phyloP scores from a whole-genome alignment of 2,113 vertebrate genomes.

The Oncorhynchus nerka region DNA sequence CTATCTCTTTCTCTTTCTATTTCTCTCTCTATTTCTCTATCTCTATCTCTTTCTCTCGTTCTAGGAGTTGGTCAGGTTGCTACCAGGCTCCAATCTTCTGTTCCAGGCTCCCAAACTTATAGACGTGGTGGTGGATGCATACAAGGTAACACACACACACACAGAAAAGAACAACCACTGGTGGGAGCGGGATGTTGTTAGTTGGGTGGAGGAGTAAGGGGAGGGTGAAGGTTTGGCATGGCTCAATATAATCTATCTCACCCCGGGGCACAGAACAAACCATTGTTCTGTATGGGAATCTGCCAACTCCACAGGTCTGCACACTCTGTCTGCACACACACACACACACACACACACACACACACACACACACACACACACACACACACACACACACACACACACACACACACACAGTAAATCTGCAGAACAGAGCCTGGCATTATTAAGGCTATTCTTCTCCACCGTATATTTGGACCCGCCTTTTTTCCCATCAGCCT shows the following conservation, averaged over 20 bases:
- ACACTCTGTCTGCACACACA: slow-evolving; percentile 27
- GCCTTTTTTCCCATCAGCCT: slow-evolving; percentile 43
- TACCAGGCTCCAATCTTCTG: slow-evolving; percentile 89
- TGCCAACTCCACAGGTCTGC: slow-evolving; percentile 61
- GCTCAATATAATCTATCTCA: slow-evolving; percentile 48
- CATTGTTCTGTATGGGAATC: slow-evolving; percentile 67
- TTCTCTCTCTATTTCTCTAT: background rate
- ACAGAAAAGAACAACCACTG: slow-evolving; percentile 3
- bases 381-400: background rate
- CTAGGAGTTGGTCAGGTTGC: slow-evolving; percentile 83
- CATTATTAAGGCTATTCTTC: slow-evolving; percentile 66
- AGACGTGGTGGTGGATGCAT: slow-evolving; percentile 89
- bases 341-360: slow-evolving; percentile 20
- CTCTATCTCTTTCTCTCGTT: slow-evolving; percentile 29
- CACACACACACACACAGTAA: background rate
- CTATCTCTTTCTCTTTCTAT: background rate
- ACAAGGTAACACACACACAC: slow-evolving; percentile 80
- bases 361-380: slow-evolving; percentile 27
- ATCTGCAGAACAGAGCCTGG: slow-evolving; percentile 58
- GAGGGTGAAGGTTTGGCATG: slow-evolving; percentile 34
- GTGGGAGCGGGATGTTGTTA: background rate
- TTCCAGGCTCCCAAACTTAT: slow-evolving; percentile 92
- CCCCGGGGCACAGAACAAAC: slow-evolving; percentile 61
- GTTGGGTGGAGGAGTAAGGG: background rate
- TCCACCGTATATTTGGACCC: slow-evolving; percentile 65